Base-by-base conservation (phyloP, 1,140 invertebrate genomes). In the Helicoverpa armigera region DNA sequence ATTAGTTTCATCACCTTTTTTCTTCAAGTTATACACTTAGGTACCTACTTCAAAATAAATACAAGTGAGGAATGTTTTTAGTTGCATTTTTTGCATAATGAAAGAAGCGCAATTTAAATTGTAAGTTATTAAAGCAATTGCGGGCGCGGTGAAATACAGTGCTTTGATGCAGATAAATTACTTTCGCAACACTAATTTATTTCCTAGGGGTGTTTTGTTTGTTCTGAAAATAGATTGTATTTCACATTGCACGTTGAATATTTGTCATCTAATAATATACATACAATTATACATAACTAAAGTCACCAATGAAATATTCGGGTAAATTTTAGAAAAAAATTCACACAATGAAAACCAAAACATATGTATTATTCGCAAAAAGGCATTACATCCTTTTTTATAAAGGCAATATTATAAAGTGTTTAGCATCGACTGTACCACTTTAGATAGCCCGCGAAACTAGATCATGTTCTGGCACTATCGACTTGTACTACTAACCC, bases 381-480 rank as follows among this genome's bases (percentile, higher is more conserved):
- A 23, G 23, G 23, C 23, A 23, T 23, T 23, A 23, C 23, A 23
- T 23, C 0, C 2, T 23, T 23, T 23, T 23, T 23, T 23, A 23
- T 23, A 23, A 2, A 23, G 23, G 23, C 23, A 23, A 23, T 2
- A 23, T 43, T 43, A 43, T 43, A 0, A 43, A 5, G 35, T 43
- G 5, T 43, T 43, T 43, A 43, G 35, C 35, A 43, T 43, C 54
- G 4, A n/a, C 54, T 56, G 54, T 56, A 16, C 54, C 14, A 18
- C 18, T 18, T 58, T 16, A 58, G n/a, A 16, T 7, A 12, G 7
- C 14, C 14, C 18, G n/a, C 35, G 3, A 23, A 51, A 63, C 23
- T 43, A 48, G 18, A 63, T 76, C 56, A 63, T 58, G 43, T 61
- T 18, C 56, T 23, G 16, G 13, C 35, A 10, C 31, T 76, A 76